Conservation (phyloP, 2,113 vertebrate species). For the Etheostoma cragini region DNA sequence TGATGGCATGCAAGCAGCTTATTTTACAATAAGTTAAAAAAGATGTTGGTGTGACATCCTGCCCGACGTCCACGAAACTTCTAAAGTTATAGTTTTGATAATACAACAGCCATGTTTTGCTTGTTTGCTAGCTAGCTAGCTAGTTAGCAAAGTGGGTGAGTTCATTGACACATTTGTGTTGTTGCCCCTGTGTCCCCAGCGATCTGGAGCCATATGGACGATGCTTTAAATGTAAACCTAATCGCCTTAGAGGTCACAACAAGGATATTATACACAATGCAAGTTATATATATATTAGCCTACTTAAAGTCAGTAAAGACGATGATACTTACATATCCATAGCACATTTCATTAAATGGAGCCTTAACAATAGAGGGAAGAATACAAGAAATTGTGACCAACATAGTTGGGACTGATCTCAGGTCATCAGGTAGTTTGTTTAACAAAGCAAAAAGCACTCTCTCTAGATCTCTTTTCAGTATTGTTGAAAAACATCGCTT, state of each 20-base stretch:
- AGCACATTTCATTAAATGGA: too few species aligned
- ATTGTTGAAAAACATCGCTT: not conserved
- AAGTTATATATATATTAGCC: too few species aligned
- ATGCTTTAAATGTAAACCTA: not conserved
- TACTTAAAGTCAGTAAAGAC: too few species aligned
- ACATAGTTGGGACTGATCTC: not conserved
- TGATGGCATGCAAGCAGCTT: rapidly evolving
- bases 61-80: rapidly evolving
- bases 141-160: conserved; percentile 26
- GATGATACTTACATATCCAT: too few species aligned
- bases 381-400: too few species aligned
- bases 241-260: too few species aligned
- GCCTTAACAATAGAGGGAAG: not conserved
- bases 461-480: not conserved
- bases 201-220: rapidly evolving
- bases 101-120: conserved; percentile 20
- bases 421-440: not conserved
- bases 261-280: not conserved
- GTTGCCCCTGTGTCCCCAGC: not conserved
- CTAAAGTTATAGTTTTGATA: not conserved
- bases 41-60: rapidly evolving
- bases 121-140: conserved; percentile 11
- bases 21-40: not conserved
- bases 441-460: not conserved
- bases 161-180: conserved; percentile 11